Conservation (phyloP, 1,140 invertebrate species). For the Bombyx mandarina region DNA sequence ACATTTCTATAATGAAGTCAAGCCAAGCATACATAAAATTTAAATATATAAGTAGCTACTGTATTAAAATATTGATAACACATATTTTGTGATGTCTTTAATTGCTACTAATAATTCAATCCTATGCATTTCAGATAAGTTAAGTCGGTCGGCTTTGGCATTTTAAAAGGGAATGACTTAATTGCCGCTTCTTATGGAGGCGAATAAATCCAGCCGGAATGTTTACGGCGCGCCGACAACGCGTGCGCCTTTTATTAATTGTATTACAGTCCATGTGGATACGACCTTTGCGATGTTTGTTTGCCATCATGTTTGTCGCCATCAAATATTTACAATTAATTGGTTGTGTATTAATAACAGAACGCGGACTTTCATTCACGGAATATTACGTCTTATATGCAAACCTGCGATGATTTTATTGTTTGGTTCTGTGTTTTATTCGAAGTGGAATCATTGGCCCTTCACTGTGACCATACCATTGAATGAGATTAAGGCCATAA, state of each 20-base stretch:
- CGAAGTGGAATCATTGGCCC: background rate
- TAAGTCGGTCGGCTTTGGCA: conserved; percentile 35
- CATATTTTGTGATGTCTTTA: conserved; percentile 60
- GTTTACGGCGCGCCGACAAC: conserved; percentile 28
- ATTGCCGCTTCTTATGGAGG: conserved; percentile 44
- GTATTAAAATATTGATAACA: conserved; percentile 68
- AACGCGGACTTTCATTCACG: too few species aligned
- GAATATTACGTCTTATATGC: too few species aligned
- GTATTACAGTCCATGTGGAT: conserved; percentile 10
- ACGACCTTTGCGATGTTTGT: too few species aligned
- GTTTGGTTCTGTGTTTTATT: too few species aligned
- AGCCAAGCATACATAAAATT: conserved; percentile 62
- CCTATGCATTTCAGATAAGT: conserved; percentile 55
- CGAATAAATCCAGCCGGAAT: conserved; percentile 46
- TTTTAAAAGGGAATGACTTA: conserved; percentile 54
- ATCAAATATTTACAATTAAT: too few species aligned
- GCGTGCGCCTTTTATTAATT: conserved; percentile 39
- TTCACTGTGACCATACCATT: conserved; percentile 3
- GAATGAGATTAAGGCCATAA: conserved; percentile 14
- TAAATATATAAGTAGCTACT: conserved; percentile 64
- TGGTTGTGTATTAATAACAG: too few species aligned
- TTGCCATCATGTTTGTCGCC: too few species aligned
- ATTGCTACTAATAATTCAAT: conserved; percentile 67
- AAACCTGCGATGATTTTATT: too few species aligned
- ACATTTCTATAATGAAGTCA: conserved; percentile 59